Percentiles rank a stretch among this genome's conserved stretches.
These are phyloP conservation scores for Drosophila nigrodunni DNA, from an alignment of 1,140 invertebrate species.

Conservation along the genomic window DNA sequence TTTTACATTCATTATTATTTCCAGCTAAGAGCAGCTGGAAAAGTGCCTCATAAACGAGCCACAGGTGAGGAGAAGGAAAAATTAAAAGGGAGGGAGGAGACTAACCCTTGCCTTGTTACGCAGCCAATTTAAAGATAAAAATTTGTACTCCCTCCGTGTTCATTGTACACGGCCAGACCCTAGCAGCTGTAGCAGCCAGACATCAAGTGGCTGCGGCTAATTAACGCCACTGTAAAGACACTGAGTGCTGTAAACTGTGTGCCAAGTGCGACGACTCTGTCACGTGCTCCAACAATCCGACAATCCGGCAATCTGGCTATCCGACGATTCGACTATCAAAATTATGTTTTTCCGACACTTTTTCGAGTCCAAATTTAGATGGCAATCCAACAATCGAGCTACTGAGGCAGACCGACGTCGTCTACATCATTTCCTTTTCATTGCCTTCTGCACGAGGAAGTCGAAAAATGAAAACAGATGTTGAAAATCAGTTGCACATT, in stretches of 20 bases:
- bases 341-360: slow-evolving; percentile 72
- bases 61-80: slow-evolving; percentile 13
- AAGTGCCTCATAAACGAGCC: slow-evolving; percentile 27
- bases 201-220: slow-evolving; percentile 79
- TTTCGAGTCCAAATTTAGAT: slow-evolving; percentile 70
- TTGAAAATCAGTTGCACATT: slow-evolving; percentile 83
- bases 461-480: slow-evolving; percentile 83
- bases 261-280: slow-evolving; percentile 34
- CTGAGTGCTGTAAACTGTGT: slow-evolving; percentile 10
- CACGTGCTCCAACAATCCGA: slow-evolving; percentile 46
- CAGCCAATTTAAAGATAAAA: slow-evolving; percentile 52
- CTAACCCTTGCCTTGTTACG: slow-evolving; percentile 51
- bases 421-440: slow-evolving; percentile 74
- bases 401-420: slow-evolving; percentile 34
- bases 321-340: slow-evolving; percentile 38
- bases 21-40: slow-evolving; percentile 35
- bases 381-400: slow-evolving; percentile 14
- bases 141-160: slow-evolving; percentile 31
- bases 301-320: too few relatives aligned
- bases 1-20: slow-evolving; percentile 5
- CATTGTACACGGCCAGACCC: not conserved
- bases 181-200: slow-evolving; percentile 47
- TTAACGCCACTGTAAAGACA: slow-evolving; percentile 70
- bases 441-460: slow-evolving; percentile 60
- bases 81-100: not conserved